These are phyloP conservation scores for Philereme vetulata DNA, from an alignment of 2,888 invertebrate species.

Conservation along the genomic window DNA sequence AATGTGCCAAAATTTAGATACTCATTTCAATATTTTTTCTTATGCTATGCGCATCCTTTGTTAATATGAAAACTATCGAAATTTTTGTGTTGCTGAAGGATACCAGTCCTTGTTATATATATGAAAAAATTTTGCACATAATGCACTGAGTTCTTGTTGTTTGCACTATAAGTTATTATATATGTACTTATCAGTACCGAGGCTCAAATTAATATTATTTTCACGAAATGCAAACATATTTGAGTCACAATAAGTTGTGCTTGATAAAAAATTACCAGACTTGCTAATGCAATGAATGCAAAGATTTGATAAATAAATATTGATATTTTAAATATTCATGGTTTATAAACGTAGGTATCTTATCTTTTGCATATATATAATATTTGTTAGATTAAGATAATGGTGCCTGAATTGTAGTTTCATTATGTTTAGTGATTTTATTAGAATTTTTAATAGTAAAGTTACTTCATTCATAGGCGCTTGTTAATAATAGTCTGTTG, in stretches of 20 bases:
- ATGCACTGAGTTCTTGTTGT: slow-evolving; percentile 16
- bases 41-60: slow-evolving; percentile 1
- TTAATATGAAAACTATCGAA: not conserved
- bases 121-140: slow-evolving; percentile 2
- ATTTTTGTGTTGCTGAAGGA: too few relatives aligned
- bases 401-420: slow-evolving; percentile 67
- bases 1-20: slow-evolving; percentile 28
- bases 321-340: slow-evolving; percentile 42
- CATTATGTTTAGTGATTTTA: slow-evolving; percentile 27
- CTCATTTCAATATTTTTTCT: not conserved
- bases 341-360: slow-evolving; percentile 19
- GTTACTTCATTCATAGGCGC: slow-evolving; percentile 22
- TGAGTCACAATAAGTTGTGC: slow-evolving; percentile 19
- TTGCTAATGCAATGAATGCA: slow-evolving; percentile 42
- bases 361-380: slow-evolving; percentile 2
- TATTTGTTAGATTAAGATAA: slow-evolving; percentile 67
- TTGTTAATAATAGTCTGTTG: slow-evolving; percentile 20
- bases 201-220: slow-evolving; percentile 32
- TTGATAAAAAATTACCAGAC: slow-evolving; percentile 15
- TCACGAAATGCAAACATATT: slow-evolving; percentile 20
- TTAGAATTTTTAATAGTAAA: too few relatives aligned
- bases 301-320: slow-evolving; percentile 45
- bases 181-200: slow-evolving; percentile 14
- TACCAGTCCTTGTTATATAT: too few relatives aligned
- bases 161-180: slow-evolving; percentile 17